Base-by-base conservation (phyloP, 2,797 vertebrate genomes). In the Ispidina lecontei region DNA sequence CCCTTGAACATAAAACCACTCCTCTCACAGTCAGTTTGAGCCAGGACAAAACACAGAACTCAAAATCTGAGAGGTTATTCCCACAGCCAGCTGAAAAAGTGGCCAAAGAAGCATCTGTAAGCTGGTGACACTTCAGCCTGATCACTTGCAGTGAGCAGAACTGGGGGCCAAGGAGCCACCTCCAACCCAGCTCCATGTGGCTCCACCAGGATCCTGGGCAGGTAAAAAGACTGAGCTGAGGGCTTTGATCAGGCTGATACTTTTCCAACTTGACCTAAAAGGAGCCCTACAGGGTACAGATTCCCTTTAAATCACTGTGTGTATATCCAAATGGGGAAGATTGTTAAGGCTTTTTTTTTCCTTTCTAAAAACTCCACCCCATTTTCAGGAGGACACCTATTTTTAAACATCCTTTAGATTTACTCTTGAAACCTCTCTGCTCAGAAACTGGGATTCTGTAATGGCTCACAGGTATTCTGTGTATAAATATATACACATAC, bases 401-500 rank as follows among this genome's bases (percentile, higher is more conserved):
- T 92, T 94, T 78, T 93, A 92, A 93, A 78, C 43, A 56, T 43
- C 37, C 12, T 69, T 91, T 74, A 37, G 56, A 81, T 92, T 82
- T 81, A 92, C 5, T 1, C 70, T 93, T 3, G 0, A 91, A 96
- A 78, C 54, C 73, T 60, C 39, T 64, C 55, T 2, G 0, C 88
- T 94, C 64, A 63, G 74, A 86, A 93, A 63, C 52, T 72, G 55
- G 28, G 78, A 37, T 89, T 80, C 69, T 74, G 54, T 67, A 88
- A 79, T 67, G 60, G 91, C 74, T 94, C 68, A 43, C 52, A 79
- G 80, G 84, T 94, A 94, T 95, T 95, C 88, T 67, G 63, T 70
- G 16, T 67, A 82, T 94, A 94, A 95, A 88, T 94, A 91, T 84
- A 94, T 76, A 95, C 85, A 91, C 91, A 90, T n/a, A 31, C 80